Percentiles rank a stretch among this genome's conserved stretches.
Evolutionary conservation across 2,888 invertebrate species (phyloP).

Genomic region (Entomobrya proxima): DNA sequence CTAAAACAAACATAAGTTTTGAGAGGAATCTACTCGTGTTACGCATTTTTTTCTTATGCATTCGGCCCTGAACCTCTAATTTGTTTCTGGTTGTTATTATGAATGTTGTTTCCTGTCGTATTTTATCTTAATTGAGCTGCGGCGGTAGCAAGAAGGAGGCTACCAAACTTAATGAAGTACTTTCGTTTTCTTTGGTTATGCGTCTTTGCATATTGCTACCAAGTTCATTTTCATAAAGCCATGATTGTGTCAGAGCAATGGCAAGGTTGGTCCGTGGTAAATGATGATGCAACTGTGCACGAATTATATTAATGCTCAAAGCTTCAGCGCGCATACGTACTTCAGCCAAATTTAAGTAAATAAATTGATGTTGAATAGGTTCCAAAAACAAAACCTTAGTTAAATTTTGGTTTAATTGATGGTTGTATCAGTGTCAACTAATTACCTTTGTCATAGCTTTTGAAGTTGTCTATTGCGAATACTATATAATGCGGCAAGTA

Average conservation of each 20-base stretch:
- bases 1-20: constrained; percentile 7
- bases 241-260: not conserved
- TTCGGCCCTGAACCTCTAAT: constrained; percentile 28
- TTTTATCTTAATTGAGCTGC: constrained; percentile 44
- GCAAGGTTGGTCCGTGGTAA: not conserved
- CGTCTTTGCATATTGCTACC: not conserved
- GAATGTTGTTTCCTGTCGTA: constrained; percentile 39
- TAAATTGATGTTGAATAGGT: too few species aligned
- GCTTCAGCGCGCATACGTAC: too few species aligned
- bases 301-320: too few species aligned
- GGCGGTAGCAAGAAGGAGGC: not conserved
- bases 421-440: too few species aligned
- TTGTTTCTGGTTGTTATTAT: constrained; percentile 46
- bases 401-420: too few species aligned
- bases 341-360: too few species aligned
- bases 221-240: not conserved
- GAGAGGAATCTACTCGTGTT: not conserved
- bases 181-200: constrained; percentile 25
- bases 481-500: too few species aligned
- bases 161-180: constrained; percentile 33
- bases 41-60: not conserved
- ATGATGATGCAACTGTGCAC: not conserved
- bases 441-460: too few species aligned
- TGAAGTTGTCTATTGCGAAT: too few species aligned
- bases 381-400: too few species aligned